Evolutionary conservation across 2,888 invertebrate genomes (phyloP).

Genomic region (Platycheirus albimanus): DNA sequence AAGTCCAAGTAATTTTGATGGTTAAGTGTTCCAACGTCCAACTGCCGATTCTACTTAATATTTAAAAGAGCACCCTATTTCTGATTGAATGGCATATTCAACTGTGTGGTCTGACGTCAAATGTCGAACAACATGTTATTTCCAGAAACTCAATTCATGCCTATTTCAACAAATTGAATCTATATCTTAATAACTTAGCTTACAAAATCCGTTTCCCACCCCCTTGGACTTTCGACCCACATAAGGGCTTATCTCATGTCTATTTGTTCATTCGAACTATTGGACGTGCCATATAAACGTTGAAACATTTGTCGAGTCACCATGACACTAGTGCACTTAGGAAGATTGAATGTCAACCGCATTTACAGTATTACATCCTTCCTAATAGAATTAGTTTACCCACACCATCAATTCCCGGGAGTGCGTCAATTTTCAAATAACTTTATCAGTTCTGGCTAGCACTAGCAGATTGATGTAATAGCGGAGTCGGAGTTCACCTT

Average conservation of each 20-base stretch:
- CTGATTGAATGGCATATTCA: too few relatives aligned
- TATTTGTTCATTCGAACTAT: neutral
- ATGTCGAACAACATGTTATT: conserved; percentile 20
- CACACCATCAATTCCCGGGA: conserved; percentile 43
- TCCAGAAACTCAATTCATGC: neutral
- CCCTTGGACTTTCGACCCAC: neutral
- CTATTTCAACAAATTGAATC: conserved; percentile 25
- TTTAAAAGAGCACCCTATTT: too few relatives aligned
- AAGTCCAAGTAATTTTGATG: too few relatives aligned
- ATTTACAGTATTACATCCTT: conserved; percentile 38
- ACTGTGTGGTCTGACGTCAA: neutral
- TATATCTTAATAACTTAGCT: conserved; percentile 19
- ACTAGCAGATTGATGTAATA: conserved; percentile 35
- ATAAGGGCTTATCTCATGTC: neutral
- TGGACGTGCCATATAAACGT: neutral
- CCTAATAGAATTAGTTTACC: conserved; percentile 38
- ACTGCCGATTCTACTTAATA: too few relatives aligned
- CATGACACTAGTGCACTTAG: conserved; percentile 69
- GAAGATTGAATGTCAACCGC: conserved; percentile 69
- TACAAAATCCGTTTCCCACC: neutral
- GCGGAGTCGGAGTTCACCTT: conserved; percentile 11
- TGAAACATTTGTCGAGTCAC: conserved; percentile 46
- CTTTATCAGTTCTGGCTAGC: conserved; percentile 48
- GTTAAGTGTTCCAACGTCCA: too few relatives aligned
- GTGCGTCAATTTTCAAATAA: conserved; percentile 54